Evolutionary conservation across 2,888 invertebrate genomes (phyloP).

Genomic region (Tipula vernalis): DNA sequence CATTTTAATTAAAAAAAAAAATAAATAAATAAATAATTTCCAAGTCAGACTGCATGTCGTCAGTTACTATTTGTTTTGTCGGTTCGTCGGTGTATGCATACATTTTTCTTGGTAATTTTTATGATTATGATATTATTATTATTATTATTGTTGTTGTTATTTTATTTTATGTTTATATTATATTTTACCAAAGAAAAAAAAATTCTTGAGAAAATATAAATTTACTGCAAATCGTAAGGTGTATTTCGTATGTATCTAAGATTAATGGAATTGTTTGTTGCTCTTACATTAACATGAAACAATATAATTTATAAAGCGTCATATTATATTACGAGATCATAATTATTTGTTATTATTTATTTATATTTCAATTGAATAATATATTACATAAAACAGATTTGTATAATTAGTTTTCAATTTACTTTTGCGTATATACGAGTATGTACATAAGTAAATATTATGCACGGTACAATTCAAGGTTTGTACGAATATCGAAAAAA

Average conservation of each 20-base stretch:
- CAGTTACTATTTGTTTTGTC: neutral
- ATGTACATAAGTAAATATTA: neutral
- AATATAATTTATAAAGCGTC: neutral
- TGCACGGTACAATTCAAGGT: neutral
- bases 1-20: neutral
- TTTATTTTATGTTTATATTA: neutral
- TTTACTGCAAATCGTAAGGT: neutral
- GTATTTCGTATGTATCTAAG: neutral
- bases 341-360: neutral
- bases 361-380: neutral
- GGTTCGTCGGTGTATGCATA: neutral
- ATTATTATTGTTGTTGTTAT: neutral
- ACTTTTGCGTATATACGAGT: neutral
- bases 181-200: neutral
- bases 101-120: neutral
- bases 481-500: neutral
- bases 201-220: neutral
- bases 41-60: constrained; percentile 4
- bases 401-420: neutral
- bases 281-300: neutral
- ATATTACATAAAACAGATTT: neutral
- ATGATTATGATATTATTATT: neutral
- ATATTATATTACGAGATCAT: neutral
- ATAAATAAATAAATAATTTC: neutral
- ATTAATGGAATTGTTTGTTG: neutral